A percentile compares a stretch with the other conserved stretches of the same genome.
Evolutionary conservation across 2,888 invertebrate genomes (phyloP).

Genomic region (Cistogaster globosa): DNA sequence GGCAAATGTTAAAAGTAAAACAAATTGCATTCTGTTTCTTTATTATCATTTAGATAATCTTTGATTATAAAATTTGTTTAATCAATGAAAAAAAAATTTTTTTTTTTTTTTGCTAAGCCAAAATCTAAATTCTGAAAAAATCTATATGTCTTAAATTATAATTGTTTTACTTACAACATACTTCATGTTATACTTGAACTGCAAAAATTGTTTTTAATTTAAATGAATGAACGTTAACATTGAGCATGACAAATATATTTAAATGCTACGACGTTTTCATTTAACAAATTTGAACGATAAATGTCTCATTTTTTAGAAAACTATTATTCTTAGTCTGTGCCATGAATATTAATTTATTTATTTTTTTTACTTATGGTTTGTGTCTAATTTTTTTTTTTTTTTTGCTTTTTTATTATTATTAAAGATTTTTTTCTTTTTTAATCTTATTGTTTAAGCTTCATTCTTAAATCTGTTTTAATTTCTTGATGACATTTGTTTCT

Average conservation of each 20-base stretch:
- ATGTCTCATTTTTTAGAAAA: neutral
- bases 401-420: neutral
- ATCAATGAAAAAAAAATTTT: too few species aligned
- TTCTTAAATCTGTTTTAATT: conserved; percentile 31
- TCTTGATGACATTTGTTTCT: conserved; percentile 15
- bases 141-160: neutral
- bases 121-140: neutral
- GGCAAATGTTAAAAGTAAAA: too few species aligned
- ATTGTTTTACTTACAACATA: neutral
- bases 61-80: too few species aligned
- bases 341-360: conserved; percentile 51
- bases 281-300: conserved; percentile 9
- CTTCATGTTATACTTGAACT: neutral
- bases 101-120: too few species aligned
- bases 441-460: conserved; percentile 10
- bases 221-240: neutral
- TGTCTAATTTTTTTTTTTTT: neutral
- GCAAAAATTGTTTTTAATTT: conserved; percentile 2
- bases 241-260: conserved; percentile 1
- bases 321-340: conserved; percentile 10
- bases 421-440: neutral
- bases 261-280: neutral
- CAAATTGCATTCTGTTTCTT: too few species aligned
- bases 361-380: neutral
- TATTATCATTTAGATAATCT: too few species aligned